Base-by-base conservation (phyloP, 2,113 vertebrate species). In the Pseudopodoces humilis region DNA sequence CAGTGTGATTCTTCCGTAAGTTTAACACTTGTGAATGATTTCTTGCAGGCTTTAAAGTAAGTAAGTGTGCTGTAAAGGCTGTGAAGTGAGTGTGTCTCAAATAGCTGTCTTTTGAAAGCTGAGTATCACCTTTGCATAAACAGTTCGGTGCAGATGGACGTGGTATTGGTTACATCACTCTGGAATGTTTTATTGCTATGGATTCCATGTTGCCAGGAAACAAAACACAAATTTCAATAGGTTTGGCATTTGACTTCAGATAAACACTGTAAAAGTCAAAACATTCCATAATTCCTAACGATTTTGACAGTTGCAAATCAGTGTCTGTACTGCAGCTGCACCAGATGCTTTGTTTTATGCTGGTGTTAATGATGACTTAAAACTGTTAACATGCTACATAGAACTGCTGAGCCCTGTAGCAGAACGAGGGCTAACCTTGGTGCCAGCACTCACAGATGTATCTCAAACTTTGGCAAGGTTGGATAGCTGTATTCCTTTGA, bases 231-330 rank as follows among this genome's bases (percentile, higher is more conserved):
- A 83, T 94, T 96, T 93, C 86, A 96, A 91, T 92, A 83, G 46
- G 93, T 96, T 91, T 97, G 94, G 95, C 94, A 91, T 92, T 95
- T 92, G 80, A 92, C 77, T 96, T 95, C 78, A 93, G 88, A 96
- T 94, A 96, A 97, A 96, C 95, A 95, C 79, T 92, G 83, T 95
- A 94, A 95, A 96, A 97, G 87, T 96, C 91, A 95, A 94, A 94
- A 95, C 91, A 96, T 96, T 94, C 94, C 92, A 92, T 94, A 96
- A 90, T 87, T 96, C 92, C 83, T 94, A 96, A 86, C 71, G 81
- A 68, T 91, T 94, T 83, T 97, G 95, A 96, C 90, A 91, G 92
- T 96, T 95, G 92, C 92, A 92, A 78, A 93, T 96, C 94, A 94
- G 82, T 78, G 69, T 94, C 86, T 90, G 68, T 81, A 27, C 62